These are phyloP conservation scores for Slavum lentiscoides DNA, from an alignment of 2,888 invertebrate species.

Conservation along the genomic window DNA sequence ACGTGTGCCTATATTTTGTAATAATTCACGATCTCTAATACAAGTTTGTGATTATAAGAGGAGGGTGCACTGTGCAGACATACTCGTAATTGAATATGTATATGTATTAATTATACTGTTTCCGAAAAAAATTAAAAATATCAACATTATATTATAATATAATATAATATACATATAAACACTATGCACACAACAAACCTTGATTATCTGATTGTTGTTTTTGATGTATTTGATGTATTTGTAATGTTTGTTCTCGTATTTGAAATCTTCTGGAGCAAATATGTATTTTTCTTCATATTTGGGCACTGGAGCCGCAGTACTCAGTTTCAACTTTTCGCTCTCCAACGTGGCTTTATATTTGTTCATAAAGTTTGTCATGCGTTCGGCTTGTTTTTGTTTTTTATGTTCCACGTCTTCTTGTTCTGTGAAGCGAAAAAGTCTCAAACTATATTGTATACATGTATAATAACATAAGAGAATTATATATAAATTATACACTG, in stretches of 20 bases:
- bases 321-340: constrained; percentile 59
- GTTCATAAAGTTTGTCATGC: constrained; percentile 65
- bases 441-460: background rate
- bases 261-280: constrained; percentile 75
- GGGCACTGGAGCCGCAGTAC: constrained; percentile 25
- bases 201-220: constrained; percentile 66
- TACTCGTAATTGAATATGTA: no score
- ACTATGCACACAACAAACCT: constrained; percentile 30
- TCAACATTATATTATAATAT: no score
- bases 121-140: no score
- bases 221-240: constrained; percentile 77
- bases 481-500: no score
- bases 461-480: background rate
- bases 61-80: no score
- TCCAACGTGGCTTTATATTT: constrained; percentile 70
- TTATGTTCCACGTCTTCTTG: constrained; percentile 58
- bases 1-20: no score
- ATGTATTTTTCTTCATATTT: constrained; percentile 62
- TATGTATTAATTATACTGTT: no score
- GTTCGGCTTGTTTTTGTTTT: constrained; percentile 67
- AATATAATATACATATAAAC: no score
- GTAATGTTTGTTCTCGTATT: constrained; percentile 78
- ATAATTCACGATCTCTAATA: no score
- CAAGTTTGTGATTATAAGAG: no score
- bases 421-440: constrained; percentile 49